Evolutionary conservation across 2,888 invertebrate species (phyloP), one percentile per base, ranked within the genome.

Genomic region (Orchesellides sinensis): DNA sequence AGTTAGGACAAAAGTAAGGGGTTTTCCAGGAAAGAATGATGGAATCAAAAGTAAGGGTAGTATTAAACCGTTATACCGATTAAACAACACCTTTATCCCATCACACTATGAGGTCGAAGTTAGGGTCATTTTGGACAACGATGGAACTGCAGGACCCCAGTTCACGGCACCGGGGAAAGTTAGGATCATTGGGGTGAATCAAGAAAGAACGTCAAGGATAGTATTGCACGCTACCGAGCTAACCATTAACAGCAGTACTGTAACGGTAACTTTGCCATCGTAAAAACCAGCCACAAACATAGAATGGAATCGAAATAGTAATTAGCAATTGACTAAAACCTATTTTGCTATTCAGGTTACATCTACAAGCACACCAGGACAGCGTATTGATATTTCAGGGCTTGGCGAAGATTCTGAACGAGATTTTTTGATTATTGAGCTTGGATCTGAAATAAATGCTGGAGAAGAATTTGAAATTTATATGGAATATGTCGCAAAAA

Each of bases 151-250:
- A 5, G 75, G 52, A 6, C 21, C 49, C 0, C 52, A 63, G 27
- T 85, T 65, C 14, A 85, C 85, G 14, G 84, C 84, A 54, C 84
- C 84, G 14, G 85, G 85, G 17, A 75, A 83, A 47, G 68, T 84
- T 3, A 47, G 49, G 27, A 84, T 83, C n/a, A 21, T 47, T 35
- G 75, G 80, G 27, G 66, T 65, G 12, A 63, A 49, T 32, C 56
- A 68, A 35, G 77, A 83, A 59, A 23, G 10, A 4, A 68, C 47
- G 0, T 49, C 65, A 17, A 61, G 32, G 10, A 54, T 83, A 12
- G 78, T 65, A 10, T 49, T 85, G n/a, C 80, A 85, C 52, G 40
- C 74, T 2, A 65, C 47, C 1, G 69, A 73, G 0, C 66, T 83
- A n/a, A 45, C 10, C 12, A 70, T 84, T 25, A 79, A 66, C 19